Evolutionary conservation across 1,140 invertebrate species (phyloP), one percentile per base, ranked within the genome.

Genomic region (Solen grandis): DNA sequence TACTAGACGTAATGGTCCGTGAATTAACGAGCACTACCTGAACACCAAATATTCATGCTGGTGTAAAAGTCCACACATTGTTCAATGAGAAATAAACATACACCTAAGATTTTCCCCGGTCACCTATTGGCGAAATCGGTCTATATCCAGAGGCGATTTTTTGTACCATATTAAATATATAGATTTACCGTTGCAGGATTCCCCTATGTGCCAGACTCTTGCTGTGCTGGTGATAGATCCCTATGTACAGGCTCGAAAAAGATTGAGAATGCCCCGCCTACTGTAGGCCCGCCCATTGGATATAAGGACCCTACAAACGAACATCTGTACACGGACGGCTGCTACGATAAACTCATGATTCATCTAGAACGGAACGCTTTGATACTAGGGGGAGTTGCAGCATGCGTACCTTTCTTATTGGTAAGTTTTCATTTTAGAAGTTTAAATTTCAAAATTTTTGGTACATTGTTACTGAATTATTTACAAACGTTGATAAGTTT

Each of bases 381-480:
- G 35, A 88, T 90, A 16, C 83, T 88, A 3, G 89, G 88, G 10
- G 81, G 82, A n/a, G 88, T 90, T 16, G 85, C 87, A 3, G 86
- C 88, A 19, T 74, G 83, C 65, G 88, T 90, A 29, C 89, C 89
- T n/a, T 55, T 88, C 19, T 86, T 90, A 75, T 65, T 90, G 85
- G 89, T 88, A 80, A 84, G 88, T 88, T 31, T 59, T 35, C 19
- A 25, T 19, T 25, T 1, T 54, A n/a, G 52, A 8, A 19, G 27
- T 33, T 8, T 63, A 63, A 13, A 63, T 63, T n/a, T 13, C 35
- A 29, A 14, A 29, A 63, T 27, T 29, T n/a, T 65, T 65, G 35
- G 14, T 19, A 13, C 27, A 19, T 13, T 35, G 33, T 31, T 36
- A 31, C 33, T 35, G 33, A 65, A 14, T 14, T 14, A 65, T 65